Evolutionary conservation across 2,888 invertebrate genomes (phyloP), one percentile per base, ranked within the genome.

Genomic region (Hypena proboscidalis): DNA sequence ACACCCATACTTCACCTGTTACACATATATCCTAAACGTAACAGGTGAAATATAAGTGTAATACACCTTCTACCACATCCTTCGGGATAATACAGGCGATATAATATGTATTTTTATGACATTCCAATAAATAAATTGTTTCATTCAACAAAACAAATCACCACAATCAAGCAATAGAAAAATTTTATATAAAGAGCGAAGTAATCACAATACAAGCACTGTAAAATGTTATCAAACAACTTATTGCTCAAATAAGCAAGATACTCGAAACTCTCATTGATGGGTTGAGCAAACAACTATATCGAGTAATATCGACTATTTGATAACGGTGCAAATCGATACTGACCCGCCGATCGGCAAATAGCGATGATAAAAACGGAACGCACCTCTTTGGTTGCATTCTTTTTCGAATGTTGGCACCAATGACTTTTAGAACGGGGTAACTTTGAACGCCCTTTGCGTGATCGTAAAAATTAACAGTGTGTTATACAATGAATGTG

Each of bases 221-320:
- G 80, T 79, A 74, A 75, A 83, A 72, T 73, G 75, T 82, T 85
- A 86, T 82, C 85, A 83, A 82, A 85, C 85, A 84, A 86, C 83
- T 84, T 88, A 85, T 87, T 85, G 84, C 82, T 86, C 83, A 86
- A 89, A 89, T 83, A 88, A 78, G 84, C 82, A 81, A 85, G 83
- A 83, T 80, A 85, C 86, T 85, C 83, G 72, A 85, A 64, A 58
- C 77, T 70, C 73, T 74, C 84, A 86, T 83, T 85, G 88, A 88
- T 85, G 87, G 81, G 71, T 67, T 77, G 70, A 51, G 76, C 77
- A 87, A 89, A 88, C 82, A 88, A 72, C 85, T 83, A 80, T 85
- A 87, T 85, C 87, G 83, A 85, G 82, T 80, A 80, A 80, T 85
- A 87, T 85, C 87, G 83, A 85, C 83, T 80, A 80, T 80, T 81